phyloP scores from a whole-genome alignment of 2,797 vertebrate genomes.

The Xiphorhynchus erythropygius region DNA sequence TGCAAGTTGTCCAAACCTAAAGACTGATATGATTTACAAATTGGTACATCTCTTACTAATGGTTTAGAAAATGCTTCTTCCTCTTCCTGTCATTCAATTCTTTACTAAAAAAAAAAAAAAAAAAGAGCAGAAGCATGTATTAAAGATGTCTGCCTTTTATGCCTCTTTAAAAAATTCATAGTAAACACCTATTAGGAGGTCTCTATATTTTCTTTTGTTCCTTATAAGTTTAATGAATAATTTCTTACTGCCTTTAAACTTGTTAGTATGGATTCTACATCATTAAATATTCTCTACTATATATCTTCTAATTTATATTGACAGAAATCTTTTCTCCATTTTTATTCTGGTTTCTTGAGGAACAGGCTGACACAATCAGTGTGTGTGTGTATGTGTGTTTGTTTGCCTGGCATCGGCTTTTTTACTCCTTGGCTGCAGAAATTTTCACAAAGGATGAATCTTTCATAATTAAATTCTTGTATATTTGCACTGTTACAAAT shows the following conservation, averaged over 20 bases:
- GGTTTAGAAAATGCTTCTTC: not conserved
- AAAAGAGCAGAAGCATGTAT: not conserved
- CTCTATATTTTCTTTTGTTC: not conserved
- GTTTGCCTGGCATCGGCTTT: not conserved
- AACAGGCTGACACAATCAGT: not conserved
- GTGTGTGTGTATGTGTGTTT: fast-evolving
- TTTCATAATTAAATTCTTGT: not conserved
- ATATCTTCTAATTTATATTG: not conserved
- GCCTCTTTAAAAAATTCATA: not conserved
- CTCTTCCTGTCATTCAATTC: not conserved
- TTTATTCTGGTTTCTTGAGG: not conserved
- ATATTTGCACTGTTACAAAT: not conserved
- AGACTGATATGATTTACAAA: not conserved
- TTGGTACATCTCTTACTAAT: not conserved
- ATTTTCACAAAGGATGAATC: not conserved
- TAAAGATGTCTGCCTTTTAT: not conserved
- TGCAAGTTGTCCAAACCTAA: not conserved
- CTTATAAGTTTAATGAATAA: not conserved
- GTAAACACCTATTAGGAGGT: not conserved
- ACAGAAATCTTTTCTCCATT: not conserved
- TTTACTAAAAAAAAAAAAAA: not conserved
- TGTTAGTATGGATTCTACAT: not conserved
- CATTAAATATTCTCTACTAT: not conserved
- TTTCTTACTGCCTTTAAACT: not conserved
- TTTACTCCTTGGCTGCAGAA: not conserved